Evolutionary conservation across 2,888 invertebrate species (phyloP).

Genomic region (Eupithecia subumbrata): DNA sequence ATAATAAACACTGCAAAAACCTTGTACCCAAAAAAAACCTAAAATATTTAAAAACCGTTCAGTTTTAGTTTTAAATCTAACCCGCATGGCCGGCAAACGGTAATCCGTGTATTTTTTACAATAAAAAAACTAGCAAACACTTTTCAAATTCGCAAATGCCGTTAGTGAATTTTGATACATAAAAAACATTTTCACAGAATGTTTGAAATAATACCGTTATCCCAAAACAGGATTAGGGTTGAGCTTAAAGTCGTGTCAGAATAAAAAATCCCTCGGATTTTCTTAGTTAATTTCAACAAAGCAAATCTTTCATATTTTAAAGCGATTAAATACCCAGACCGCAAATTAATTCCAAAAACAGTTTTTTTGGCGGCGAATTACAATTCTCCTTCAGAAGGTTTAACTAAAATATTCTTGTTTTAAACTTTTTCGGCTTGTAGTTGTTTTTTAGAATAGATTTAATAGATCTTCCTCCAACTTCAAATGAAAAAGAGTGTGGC

Average conservation of each 20-base stretch:
- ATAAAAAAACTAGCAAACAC: constrained; percentile 13
- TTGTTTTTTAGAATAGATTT: background rate
- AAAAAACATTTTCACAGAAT: constrained; percentile 37
- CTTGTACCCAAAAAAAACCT: background rate
- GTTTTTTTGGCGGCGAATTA: constrained; percentile 26
- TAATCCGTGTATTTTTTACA: constrained; percentile 20
- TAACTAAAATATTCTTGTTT: constrained; percentile 15
- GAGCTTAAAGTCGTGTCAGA: constrained; percentile 46
- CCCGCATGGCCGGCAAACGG: constrained; percentile 20
- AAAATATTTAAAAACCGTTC: background rate
- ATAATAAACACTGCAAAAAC: background rate
- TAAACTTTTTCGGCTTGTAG: background rate
- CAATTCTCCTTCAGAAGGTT: constrained; percentile 1
- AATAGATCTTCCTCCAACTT: background rate
- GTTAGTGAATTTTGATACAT: constrained; percentile 27
- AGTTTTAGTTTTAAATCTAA: constrained; percentile 15
- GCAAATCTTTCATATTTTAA: constrained; percentile 59
- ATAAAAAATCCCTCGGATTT: constrained; percentile 32
- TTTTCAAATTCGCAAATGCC: constrained; percentile 17
- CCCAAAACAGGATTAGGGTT: constrained; percentile 57
- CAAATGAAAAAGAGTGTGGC: background rate
- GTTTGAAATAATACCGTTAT: constrained; percentile 46
- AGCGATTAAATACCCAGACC: constrained; percentile 61
- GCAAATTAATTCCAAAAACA: constrained; percentile 46
- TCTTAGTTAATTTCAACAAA: constrained; percentile 50